Evolutionary conservation across 2,888 invertebrate species (phyloP), one percentile per base, ranked within the genome.

Genomic region (Patella caerulea): DNA sequence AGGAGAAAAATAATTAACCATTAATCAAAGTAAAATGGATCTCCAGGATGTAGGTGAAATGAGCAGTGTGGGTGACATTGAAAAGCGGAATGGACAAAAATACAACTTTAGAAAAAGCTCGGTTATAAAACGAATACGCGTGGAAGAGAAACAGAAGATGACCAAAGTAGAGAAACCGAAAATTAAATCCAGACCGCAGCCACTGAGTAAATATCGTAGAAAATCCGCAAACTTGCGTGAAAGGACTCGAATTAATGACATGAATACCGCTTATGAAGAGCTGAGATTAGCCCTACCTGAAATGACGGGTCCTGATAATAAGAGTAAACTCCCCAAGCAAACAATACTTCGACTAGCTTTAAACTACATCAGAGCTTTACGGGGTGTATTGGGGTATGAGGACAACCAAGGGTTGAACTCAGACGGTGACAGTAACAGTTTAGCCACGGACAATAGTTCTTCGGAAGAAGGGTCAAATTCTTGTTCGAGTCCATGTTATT

Each of bases 201-300:
- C 65, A 2, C 14, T 65, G 65, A 65, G 65, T 24, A 65, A 65
- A 65, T 65, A 65, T 65, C 65, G 65, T 7, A 65, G 65, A 65
- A 19, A 24, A 19, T 65, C 65, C 2, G 65, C 65, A 5, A 65
- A 65, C 14, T 19, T 24, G 19, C 65, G 65, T 65, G 65, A 65
- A 65, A 65, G 65, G 24, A 12, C 12, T 19, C 65, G 65, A 9
- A 65, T 65, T 65, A 65, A 65, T 65, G 65, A 65, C 14, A 65
- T 65, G 65, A 65, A 65, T 65, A 24, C 24, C 19, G 65, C 65
- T 24, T 65, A 65, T 65, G 65, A 65, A 14, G 12, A 65, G 14
- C 24, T 65, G 24, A 65, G 65, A 19, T 24, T 24, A 11, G 65
- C 24, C 24, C 24, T 65, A 24, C 65, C 65, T 9, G 14, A 65